These are phyloP conservation scores for Xestia ashworthii DNA, from an alignment of 2,888 invertebrate genomes.

Conservation along the genomic window DNA sequence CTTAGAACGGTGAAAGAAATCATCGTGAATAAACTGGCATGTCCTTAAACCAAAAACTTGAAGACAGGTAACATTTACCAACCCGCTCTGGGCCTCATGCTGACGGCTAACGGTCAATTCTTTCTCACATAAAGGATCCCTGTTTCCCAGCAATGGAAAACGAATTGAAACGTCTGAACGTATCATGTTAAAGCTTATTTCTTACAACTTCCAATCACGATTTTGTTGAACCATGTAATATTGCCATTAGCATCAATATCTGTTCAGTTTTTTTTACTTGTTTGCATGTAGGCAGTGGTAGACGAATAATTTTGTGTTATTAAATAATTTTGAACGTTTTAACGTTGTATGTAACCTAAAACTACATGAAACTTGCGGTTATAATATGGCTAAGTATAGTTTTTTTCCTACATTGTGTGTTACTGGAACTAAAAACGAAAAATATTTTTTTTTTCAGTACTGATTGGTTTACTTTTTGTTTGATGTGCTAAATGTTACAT, in stretches of 20 bases:
- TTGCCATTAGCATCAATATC: conserved; percentile 20
- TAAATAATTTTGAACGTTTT: conserved; percentile 27
- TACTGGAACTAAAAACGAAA: neutral
- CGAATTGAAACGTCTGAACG: neutral
- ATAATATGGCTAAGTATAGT: neutral
- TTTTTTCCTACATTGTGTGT: conserved; percentile 8
- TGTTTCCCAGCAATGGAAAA: neutral
- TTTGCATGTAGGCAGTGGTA: conserved; percentile 59
- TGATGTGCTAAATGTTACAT: conserved; percentile 43
- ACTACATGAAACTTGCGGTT: conserved; percentile 36
- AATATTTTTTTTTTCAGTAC: neutral
- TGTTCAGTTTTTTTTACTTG: conserved; percentile 39
- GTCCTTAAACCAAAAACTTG: neutral
- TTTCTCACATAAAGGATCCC: neutral
- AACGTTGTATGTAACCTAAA: conserved; percentile 39
- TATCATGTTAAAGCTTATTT: neutral
- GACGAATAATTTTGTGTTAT: conserved; percentile 16
- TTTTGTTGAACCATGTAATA: conserved; percentile 38
- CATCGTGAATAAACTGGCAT: neutral
- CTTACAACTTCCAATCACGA: neutral
- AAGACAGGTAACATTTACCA: neutral
- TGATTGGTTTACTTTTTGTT: conserved; percentile 12
- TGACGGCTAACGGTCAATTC: neutral
- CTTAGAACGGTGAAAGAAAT: neutral
- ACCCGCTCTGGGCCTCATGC: neutral